Base-by-base conservation (phyloP, 1,140 invertebrate species). In the Thaumetopoea pityocampa region DNA sequence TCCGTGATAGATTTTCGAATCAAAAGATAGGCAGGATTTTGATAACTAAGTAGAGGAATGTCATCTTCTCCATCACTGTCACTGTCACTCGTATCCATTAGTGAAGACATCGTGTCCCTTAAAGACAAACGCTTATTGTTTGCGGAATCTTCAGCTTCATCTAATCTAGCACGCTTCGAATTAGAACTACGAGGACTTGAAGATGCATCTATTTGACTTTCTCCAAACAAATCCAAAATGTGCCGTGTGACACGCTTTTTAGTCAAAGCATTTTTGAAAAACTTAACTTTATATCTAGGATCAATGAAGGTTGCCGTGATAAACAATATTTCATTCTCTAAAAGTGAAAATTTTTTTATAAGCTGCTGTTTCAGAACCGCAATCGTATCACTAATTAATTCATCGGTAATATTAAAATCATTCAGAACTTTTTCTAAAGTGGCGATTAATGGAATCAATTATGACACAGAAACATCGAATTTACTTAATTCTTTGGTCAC, bases 281-380 rank as follows among this genome's bases (percentile, higher is more conserved):
- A 51, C 32, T 51, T 51, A 15, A 11, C 26, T 53, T 47, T 59
- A 28, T 53, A 53, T 33, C 42, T 54, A 18, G 42, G 42, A 33
- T 59, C 46, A 53, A 54, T 59, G 47, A 51, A 59, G 1, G 36
- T 54, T 42, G 40, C 47, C 29, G 51, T 59, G 37, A 38, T 34
- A 43, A 47, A 58, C 36, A 59, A 51, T 34, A 32, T 29, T 22
- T 59, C 46, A 17, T 54, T 54, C 48, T 59, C 47, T 17, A 59
- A 51, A 30, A 32, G 23, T 28, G 47, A 54, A 54, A 59, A 51
- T 48, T 33, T 50, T 23, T 43, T 41, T 15, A 8, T 54, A 17
- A 45, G 30, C 32, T 55, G 43, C 32, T 47, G 32, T 47, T 51
- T 51, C 44, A 51, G 47, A 44, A 56, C 38, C 6, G 29, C 24